Evolutionary conservation across 2,113 vertebrate species (phyloP).

Genomic region (Pterocles gutturalis): DNA sequence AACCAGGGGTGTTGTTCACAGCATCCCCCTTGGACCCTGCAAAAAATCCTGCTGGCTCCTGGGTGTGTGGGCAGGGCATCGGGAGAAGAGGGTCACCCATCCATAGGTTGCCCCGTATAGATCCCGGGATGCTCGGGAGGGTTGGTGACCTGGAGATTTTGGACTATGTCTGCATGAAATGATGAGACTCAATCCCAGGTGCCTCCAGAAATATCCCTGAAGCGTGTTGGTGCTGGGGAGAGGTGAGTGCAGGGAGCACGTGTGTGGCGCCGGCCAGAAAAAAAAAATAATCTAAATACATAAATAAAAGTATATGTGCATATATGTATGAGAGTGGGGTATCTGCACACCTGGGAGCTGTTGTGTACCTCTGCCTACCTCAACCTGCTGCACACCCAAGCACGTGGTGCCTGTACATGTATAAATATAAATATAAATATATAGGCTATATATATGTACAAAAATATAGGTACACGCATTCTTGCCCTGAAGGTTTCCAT

Average conservation of each 20-base stretch:
- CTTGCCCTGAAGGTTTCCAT: constrained; percentile 3
- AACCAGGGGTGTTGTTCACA: neutral
- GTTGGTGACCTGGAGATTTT: neutral
- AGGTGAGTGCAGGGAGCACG: neutral
- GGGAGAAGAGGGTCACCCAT: neutral
- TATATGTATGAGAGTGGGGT: neutral
- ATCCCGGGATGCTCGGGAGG: neutral
- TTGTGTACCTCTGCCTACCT: neutral
- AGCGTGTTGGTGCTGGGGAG: accelerated
- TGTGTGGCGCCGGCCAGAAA: no score
- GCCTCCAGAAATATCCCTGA: neutral
- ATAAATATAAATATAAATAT: neutral
- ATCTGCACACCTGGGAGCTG: neutral
- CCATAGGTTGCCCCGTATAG: accelerated
- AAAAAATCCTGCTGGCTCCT: neutral
- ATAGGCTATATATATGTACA: neutral
- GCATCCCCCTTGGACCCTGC: accelerated
- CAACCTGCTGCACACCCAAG: accelerated
- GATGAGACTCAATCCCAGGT: accelerated
- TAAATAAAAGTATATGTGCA: neutral
- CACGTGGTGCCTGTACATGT: accelerated
- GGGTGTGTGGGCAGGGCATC: neutral
- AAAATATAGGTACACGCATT: neutral
- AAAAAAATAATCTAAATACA: neutral
- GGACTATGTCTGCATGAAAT: accelerated